Evolutionary conservation across 1,140 invertebrate genomes (phyloP).

Genomic region (Plectrocnemia conspersa): DNA sequence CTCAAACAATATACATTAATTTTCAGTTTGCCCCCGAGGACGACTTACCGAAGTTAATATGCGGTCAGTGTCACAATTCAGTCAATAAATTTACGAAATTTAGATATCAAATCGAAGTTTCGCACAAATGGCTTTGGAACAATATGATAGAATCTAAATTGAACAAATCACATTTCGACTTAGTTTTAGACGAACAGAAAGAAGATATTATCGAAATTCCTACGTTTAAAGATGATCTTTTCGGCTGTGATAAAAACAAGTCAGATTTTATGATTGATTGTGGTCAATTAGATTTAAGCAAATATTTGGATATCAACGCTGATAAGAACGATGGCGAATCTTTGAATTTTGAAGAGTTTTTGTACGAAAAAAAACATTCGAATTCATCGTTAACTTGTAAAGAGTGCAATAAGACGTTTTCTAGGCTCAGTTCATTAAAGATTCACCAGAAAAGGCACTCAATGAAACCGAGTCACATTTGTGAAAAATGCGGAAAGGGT

Average conservation of each 20-base stretch:
- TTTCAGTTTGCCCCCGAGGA: slow-evolving; percentile 25
- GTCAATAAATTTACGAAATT: slow-evolving; percentile 25
- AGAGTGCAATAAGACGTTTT: slow-evolving; percentile 23
- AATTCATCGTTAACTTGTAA: slow-evolving; percentile 12
- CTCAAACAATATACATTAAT: no score
- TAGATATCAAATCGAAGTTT: slow-evolving; percentile 22
- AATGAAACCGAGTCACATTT: slow-evolving; percentile 12
- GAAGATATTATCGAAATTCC: no score
- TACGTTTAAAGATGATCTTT: no score
- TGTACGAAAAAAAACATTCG: slow-evolving; percentile 9
- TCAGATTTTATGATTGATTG: no score
- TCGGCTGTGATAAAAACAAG: no score
- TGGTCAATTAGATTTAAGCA: no score
- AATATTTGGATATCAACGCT: no score
- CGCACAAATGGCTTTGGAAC: slow-evolving; percentile 25
- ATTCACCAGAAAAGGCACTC: slow-evolving; percentile 23
- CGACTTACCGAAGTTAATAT: slow-evolving; percentile 17
- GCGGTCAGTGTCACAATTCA: slow-evolving; percentile 10
- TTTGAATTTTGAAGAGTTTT: slow-evolving; percentile 16
- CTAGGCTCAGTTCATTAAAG: slow-evolving; percentile 19
- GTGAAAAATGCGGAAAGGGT: slow-evolving; percentile 18
- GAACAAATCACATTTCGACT: slow-evolving; percentile 6
- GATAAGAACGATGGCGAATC: background rate
- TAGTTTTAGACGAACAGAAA: background rate
- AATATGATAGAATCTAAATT: slow-evolving; percentile 8